Base-by-base conservation (phyloP, 30 jellyfish, hydroid and myxozoan species). In the Hydractinia symbiolongicarpus region DNA sequence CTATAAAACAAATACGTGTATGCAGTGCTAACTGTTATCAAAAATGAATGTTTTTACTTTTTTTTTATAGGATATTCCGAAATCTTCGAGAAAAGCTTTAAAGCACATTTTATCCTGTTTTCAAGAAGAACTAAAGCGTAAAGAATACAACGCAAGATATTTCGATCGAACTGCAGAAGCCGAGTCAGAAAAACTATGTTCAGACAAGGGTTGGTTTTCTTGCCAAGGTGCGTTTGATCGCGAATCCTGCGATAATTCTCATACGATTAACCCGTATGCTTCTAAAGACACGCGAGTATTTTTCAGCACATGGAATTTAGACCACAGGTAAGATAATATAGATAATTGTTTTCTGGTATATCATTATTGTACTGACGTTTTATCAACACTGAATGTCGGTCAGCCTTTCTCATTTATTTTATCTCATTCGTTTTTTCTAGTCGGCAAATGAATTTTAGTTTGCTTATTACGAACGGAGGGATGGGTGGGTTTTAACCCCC, bases 271-370 rank as follows among this genome's bases (percentile, higher is more conserved):
- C 55, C 98, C 98, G 1, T 93, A 93, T 79, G 95, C 95, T 4
- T 83, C 96, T 5, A 81, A 74, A 55, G 98, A 93, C 61, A 78
- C 82, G 14, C 66, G 96, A 51, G 89, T 93, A 7, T 79, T 93
- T 49, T 93, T 93, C 72, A 93, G 93, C 80, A 93, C 98, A 2
- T 93, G 98, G 98, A 93, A 93, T 69, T 76, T 93, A 11, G 98
- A 93, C 67, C 98, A 93, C 90, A 76, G 89, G 98, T 93, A 7
- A 60, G 89, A 61, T 13, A 16, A 30, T 30, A 30, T 30, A 30
- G 44, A 30, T 30, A 30, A 30, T 30, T 0, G 44, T 30, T 30
- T 30, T 2, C 44, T 30, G 44, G 44, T 30, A 30, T 20, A 19
- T 8, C 9, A 9, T 51, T 55, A 9, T 8, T 72, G 30, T 50